Percentiles rank a stretch among this genome's conserved stretches.
Conservation (phyloP, 30 jellyfish, hydroid and myxozoan species). For the Aurelia aurita complex sp. Pacific region DNA sequence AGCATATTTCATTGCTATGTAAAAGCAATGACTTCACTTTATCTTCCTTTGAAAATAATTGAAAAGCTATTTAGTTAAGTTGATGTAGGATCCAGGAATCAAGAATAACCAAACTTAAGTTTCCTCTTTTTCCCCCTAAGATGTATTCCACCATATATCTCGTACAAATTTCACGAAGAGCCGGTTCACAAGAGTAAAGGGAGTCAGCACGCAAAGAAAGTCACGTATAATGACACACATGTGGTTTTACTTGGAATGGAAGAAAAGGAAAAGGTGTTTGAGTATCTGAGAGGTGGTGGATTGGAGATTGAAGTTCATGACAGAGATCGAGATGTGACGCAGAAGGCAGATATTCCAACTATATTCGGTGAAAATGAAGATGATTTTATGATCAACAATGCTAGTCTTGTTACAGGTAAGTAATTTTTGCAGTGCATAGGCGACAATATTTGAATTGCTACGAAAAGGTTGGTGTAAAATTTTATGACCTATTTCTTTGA, state of each 20-base stretch:
- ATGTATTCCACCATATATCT: constrained; percentile 79
- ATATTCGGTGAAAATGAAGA: constrained; percentile 75
- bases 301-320: constrained; percentile 91
- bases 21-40: too few species aligned
- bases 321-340: constrained; percentile 70
- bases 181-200: constrained; percentile 69
- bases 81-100: too few species aligned
- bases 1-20: too few species aligned
- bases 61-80: too few species aligned
- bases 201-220: constrained; percentile 56
- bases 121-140: constrained; percentile 12
- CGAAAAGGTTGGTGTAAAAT: too few species aligned
- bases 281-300: constrained; percentile 89
- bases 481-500: too few species aligned
- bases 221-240: constrained; percentile 74
- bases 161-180: constrained; percentile 67
- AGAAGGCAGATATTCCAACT: constrained; percentile 37
- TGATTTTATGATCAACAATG: constrained; percentile 70
- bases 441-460: too few species aligned
- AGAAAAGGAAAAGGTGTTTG: constrained; percentile 76
- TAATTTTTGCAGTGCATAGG: too few species aligned
- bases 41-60: too few species aligned
- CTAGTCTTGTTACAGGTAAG: constrained; percentile 51
- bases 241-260: constrained; percentile 82
- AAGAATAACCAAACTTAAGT: too few species aligned